Percentiles rank a stretch among this genome's conserved stretches.
Evolutionary conservation across 2,113 vertebrate species (phyloP).

Genomic region (Calidris pugnax): DNA sequence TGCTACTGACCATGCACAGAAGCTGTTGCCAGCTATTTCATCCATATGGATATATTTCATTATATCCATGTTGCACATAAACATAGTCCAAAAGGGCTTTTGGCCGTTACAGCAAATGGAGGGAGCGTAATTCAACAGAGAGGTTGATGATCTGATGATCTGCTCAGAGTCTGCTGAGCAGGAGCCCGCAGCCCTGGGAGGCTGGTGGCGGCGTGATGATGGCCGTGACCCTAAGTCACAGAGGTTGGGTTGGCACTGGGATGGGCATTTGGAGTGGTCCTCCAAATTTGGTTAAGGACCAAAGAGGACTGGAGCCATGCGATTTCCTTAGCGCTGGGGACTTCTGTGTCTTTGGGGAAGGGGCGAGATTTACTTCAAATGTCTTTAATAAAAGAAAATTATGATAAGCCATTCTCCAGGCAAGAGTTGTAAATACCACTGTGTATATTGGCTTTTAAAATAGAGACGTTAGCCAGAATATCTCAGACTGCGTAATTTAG

Average conservation of each 20-base stretch:
- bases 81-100: background rate
- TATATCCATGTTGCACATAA: background rate
- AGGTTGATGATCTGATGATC: background rate
- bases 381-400: constrained; percentile 32
- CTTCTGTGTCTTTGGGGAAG: constrained; percentile 6
- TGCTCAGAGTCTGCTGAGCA: background rate
- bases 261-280: background rate
- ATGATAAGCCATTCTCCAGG: constrained; percentile 41
- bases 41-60: too few species aligned
- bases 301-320: background rate
- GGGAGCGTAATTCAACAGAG: background rate
- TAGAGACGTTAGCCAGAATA: background rate
- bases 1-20: background rate
- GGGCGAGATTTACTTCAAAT: constrained; percentile 11
- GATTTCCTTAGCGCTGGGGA: background rate
- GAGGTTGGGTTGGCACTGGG: background rate
- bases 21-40: background rate
- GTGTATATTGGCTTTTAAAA: constrained; percentile 51
- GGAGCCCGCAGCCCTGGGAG: background rate
- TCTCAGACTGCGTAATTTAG: constrained; percentile 21
- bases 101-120: background rate
- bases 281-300: background rate
- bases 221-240: background rate
- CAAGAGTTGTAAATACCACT: constrained; percentile 36
- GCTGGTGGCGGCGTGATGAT: background rate